Conservation (phyloP, 2,797 vertebrate species). For the Phrynocephalus guinanensis region DNA sequence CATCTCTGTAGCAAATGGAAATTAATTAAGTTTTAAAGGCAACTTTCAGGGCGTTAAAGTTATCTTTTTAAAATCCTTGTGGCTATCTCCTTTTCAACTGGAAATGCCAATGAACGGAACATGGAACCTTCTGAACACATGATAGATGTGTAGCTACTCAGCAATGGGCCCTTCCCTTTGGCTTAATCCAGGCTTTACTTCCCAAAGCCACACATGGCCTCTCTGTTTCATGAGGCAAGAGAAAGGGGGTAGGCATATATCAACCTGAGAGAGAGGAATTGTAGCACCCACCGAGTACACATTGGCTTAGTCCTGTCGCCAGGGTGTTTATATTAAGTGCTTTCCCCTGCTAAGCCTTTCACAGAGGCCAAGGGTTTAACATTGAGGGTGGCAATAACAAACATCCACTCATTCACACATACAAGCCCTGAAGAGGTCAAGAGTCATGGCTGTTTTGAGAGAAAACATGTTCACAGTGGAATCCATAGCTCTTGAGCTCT, state of each 20-base stretch:
- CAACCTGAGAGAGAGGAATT: neutral
- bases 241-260: neutral
- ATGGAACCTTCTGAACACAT: neutral
- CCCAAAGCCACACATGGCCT: neutral
- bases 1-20: no score
- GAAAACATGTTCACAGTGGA: conserved; percentile 35
- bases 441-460: conserved; percentile 39
- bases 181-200: neutral
- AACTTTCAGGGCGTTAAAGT: neutral
- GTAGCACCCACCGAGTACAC: neutral
- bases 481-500: conserved; percentile 21
- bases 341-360: conserved; percentile 25
- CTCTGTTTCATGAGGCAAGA: conserved; percentile 12
- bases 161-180: neutral
- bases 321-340: conserved; percentile 22
- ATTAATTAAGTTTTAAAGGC: no score
- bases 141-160: neutral
- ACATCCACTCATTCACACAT: conserved; percentile 45
- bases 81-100: neutral
- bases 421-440: conserved; percentile 21
- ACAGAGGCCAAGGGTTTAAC: conserved; percentile 30
- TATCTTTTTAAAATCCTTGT: neutral
- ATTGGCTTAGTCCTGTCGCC: conserved; percentile 10
- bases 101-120: neutral
- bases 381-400: conserved; percentile 38